Percentiles rank a stretch among this genome's conserved stretches.
Evolutionary conservation across 1,140 invertebrate genomes (phyloP).

Genomic region (Solenopsis fugax): DNA sequence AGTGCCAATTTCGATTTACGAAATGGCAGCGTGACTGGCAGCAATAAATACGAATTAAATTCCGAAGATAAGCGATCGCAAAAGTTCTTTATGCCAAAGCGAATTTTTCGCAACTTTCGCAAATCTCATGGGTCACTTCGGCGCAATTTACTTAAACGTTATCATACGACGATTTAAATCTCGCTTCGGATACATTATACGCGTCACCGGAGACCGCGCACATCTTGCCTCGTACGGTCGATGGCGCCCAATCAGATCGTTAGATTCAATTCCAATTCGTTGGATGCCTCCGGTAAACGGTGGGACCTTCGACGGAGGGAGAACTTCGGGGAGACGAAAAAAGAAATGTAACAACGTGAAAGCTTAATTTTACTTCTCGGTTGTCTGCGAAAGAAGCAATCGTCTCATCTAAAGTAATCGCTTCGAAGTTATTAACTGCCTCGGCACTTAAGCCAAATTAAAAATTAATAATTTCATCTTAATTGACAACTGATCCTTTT

Average conservation of each 20-base stretch:
- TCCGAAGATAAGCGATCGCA: neutral
- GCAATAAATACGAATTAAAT: neutral
- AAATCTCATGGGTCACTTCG: neutral
- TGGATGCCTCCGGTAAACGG: neutral
- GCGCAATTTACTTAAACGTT: slow-evolving; percentile 53
- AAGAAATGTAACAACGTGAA: slow-evolving; percentile 2
- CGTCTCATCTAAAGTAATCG: neutral
- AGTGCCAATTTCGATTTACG: neutral
- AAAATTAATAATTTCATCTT: neutral
- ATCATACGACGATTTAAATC: slow-evolving; percentile 37
- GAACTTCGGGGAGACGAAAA: neutral
- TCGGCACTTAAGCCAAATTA: neutral
- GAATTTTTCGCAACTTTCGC: neutral
- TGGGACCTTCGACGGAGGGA: no score
- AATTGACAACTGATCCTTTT: slow-evolving; percentile 9
- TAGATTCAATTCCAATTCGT: slow-evolving; percentile 37
- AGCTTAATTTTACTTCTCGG: slow-evolving; percentile 6
- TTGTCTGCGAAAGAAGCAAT: neutral
- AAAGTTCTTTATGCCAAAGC: neutral
- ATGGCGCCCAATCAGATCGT: slow-evolving; percentile 43
- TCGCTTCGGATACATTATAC: slow-evolving; percentile 15
- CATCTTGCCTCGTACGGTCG: slow-evolving; percentile 15
- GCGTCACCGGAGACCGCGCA: neutral
- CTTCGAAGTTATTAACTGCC: neutral
- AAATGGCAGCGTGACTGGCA: neutral